Evolutionary conservation across 2,888 invertebrate species (phyloP), one percentile per base, ranked within the genome.

Genomic region (Chalcosyrphus nemorum): DNA sequence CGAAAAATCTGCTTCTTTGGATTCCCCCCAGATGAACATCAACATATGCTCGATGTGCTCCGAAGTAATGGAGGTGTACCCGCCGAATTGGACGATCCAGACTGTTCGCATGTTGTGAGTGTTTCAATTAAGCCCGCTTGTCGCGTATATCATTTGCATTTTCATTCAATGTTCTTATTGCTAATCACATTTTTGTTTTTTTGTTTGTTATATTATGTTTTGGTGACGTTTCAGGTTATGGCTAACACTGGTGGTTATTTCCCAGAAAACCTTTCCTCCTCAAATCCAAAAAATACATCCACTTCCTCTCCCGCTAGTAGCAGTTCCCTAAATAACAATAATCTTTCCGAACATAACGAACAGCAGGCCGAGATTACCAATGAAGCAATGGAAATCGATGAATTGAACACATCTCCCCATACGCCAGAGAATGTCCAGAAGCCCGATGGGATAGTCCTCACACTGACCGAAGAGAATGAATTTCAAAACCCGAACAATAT

Each of bases 101-200:
- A 94, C 89, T 97, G 97, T 91, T 97, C 97, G 47, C 98, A 99
- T 92, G 95, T 98, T 91, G 98, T 99, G 93, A 95, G 96, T 94
- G n/a, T n/a, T n/a, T 82, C 61, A 45, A n/a, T n/a, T 13, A 65
- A 59, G 41, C 43, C 57, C n/a, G n/a, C n/a, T 13, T 15, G 1
- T 7, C 7, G 35, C 27, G 38, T 29, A 65, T 70, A 72, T 29
- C 47, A 45, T 27, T 56, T 45, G 29, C 21, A n/a, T 41, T 32
- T 32, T 54, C 29, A 2, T 38, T 47, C n/a, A 6, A 38, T 74
- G 50, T 75, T 75, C 77, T 41, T 68, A 4, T n/a, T 54, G 74
- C 68, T 81, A 80, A 80, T 81, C 63, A 61, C n/a, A n/a, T n/a
- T n/a, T n/a, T n/a, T n/a, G n/a, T n/a, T 61, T 80, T 59, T 63